A percentile compares a stretch with the other conserved stretches of the same genome.
Conservation (phyloP, 2,113 vertebrate species). For the Aegithalos caudatus region DNA sequence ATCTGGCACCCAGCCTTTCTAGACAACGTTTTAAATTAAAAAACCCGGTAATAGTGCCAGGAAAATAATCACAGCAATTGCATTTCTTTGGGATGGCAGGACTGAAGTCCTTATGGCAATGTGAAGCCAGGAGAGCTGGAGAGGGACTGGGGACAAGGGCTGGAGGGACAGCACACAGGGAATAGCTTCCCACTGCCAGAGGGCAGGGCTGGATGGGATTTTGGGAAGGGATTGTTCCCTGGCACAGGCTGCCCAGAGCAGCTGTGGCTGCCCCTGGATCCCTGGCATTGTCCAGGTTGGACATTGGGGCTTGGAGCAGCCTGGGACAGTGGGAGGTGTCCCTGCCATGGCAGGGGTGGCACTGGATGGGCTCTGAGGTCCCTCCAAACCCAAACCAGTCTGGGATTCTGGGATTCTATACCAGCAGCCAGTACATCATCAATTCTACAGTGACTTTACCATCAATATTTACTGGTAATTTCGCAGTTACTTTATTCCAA, state of each 20-base stretch:
- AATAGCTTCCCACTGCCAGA: neutral
- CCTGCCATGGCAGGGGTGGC: neutral
- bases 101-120: neutral
- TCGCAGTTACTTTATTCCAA: neutral
- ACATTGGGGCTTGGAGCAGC: neutral
- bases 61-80: neutral
- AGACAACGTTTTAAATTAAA: neutral
- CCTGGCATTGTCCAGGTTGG: neutral
- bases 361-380: fast-evolving
- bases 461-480: neutral
- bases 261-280: neutral
- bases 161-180: neutral
- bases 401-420: neutral
- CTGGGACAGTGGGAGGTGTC: neutral
- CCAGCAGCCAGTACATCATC: neutral
- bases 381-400: neutral
- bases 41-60: neutral
- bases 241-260: neutral
- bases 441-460: neutral
- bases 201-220: neutral
- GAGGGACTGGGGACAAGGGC: neutral
- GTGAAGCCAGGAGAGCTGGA: neutral
- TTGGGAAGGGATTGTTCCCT: neutral
- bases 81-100: neutral
- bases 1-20: neutral